Evolutionary conservation across 2,888 invertebrate species (phyloP).

Genomic region (Tridacna crocea): DNA sequence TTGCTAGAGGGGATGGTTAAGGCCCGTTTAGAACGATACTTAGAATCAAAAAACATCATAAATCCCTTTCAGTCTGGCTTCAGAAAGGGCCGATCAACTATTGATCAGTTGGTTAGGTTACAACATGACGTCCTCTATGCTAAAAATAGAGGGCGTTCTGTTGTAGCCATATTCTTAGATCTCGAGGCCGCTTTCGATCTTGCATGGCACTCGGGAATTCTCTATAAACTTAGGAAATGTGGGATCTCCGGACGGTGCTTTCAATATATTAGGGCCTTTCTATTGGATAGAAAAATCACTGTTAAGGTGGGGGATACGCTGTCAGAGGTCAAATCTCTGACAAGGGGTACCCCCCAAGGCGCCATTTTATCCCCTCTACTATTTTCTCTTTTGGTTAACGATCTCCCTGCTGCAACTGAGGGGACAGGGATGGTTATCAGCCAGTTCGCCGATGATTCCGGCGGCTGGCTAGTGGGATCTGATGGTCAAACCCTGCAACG

Average conservation of each 20-base stretch:
- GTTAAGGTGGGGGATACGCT: conserved; percentile 24
- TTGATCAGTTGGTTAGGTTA: conserved; percentile 17
- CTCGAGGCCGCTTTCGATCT: conserved; percentile 12
- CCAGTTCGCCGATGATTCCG: conserved; percentile 39
- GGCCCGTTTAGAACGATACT: neutral
- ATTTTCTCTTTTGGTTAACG: conserved; percentile 33
- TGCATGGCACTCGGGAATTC: conserved; percentile 27
- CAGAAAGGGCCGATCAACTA: neutral
- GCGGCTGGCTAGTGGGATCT: conserved; percentile 36
- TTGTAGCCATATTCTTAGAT: conserved; percentile 27
- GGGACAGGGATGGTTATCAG: conserved; percentile 28
- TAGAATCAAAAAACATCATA: conserved; percentile 26
- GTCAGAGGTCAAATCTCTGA: neutral
- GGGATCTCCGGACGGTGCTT: conserved; percentile 35
- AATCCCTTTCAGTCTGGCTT: conserved; percentile 27
- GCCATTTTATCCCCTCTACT: conserved; percentile 29
- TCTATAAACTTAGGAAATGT: conserved; percentile 29
- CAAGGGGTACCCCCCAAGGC: conserved; percentile 24
- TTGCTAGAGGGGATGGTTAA: conserved; percentile 23
- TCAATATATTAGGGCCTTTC: conserved; percentile 25
- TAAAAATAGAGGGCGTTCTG: neutral
- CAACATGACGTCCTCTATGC: conserved; percentile 18
- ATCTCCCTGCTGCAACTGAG: conserved; percentile 21
- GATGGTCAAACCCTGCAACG: conserved; percentile 19
- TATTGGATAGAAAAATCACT: conserved; percentile 17